phyloP scores from a whole-genome alignment of 2,888 invertebrate species.

The Acholoe squamosa region DNA sequence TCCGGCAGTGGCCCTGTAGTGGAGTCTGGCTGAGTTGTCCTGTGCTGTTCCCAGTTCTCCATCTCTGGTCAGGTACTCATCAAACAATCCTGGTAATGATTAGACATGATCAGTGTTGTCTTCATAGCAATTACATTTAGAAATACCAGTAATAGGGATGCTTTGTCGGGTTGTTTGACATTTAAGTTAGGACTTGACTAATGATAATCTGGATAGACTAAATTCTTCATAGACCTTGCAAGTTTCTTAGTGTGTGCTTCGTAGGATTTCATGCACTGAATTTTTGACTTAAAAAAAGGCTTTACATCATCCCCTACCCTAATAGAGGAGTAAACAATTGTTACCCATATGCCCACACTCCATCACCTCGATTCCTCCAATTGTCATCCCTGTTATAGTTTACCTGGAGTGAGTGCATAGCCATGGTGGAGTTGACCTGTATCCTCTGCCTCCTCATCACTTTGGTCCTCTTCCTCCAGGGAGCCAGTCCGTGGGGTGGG shows the following conservation, averaged over 20 bases:
- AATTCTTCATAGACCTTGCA: too few relatives aligned
- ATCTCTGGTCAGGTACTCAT: conserved; percentile 62
- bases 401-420: conserved; percentile 78
- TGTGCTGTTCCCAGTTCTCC: conserved; percentile 46
- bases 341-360: too few relatives aligned
- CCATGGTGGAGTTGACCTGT: conserved; percentile 74
- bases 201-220: too few relatives aligned
- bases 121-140: background rate
- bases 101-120: background rate
- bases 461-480: conserved; percentile 64
- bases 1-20: conserved; percentile 60
- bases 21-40: conserved; percentile 64
- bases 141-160: background rate
- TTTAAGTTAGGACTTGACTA: too few relatives aligned
- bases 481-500: conserved; percentile 38
- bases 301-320: too few relatives aligned
- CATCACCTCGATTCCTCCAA: too few relatives aligned
- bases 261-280: too few relatives aligned
- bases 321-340: too few relatives aligned
- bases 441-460: conserved; percentile 69
- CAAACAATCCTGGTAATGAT: conserved; percentile 45
- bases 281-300: too few relatives aligned
- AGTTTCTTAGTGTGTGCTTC: too few relatives aligned
- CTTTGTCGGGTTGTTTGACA: too few relatives aligned
- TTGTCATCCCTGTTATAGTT: background rate